Evolutionary conservation across 2,113 vertebrate genomes (phyloP), one percentile per base, ranked within the genome.

Genomic region (Neotoma lepida): DNA sequence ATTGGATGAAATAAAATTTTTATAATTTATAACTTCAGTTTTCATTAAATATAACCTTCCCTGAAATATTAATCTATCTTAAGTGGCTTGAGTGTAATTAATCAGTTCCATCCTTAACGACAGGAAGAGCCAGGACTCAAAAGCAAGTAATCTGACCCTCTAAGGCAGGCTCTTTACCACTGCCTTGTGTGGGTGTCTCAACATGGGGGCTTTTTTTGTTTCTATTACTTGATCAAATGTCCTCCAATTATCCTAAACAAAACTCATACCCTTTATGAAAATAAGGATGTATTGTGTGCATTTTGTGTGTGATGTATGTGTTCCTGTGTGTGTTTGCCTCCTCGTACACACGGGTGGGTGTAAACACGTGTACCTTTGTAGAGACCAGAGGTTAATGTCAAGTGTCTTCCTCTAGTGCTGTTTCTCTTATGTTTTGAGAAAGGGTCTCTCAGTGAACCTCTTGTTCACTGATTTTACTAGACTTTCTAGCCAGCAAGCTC

Each of bases 31-130:
- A 63, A 49, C 64, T 88, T 86, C 8, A 96, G 63, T 89, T 96
- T 95, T 91, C 26, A 89, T 76, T 93, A 85, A 76, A 76, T 88
- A 85, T 56, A 66, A 64, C n/a, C 46, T 68, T 66, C 76, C 70
- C 74, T 95, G 76, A 93, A 85, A 77, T 92, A 93, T 85, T 88
- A 96, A 88, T 81, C 20, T n/a, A 61, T 82, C 7, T 88, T 66
- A 41, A 96, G 63, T 66, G 64, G 9, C 35, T 89, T 93, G 68
- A 74, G 49, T 85, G 74, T 77, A 77, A 33, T 51, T 66, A n/a
- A 70, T 64, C 39, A 73, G 41, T 61, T 90, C 24, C 49, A 88
- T 13, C 13, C 18, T 88, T 66, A 66, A 7, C 82, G 88, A 51
- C 13, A 33, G 63, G n/a, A 82, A 86, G 44, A 92, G 3, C 28